Conservation (phyloP, 2,888 invertebrate genomes). For the Rugalucina vietnamica region DNA sequence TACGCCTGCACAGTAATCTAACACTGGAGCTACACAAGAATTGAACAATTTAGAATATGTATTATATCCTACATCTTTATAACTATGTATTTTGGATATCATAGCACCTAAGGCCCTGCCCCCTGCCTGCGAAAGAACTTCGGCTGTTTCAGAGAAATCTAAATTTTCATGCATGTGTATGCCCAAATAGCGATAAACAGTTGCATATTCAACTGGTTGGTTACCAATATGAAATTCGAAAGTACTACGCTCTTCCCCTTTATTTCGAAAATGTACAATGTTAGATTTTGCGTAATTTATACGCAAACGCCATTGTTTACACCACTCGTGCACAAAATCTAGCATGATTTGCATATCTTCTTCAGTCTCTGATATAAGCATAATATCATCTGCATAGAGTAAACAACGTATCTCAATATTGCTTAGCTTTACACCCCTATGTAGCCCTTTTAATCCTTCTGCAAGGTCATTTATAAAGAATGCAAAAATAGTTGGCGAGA, state of each 20-base stretch:
- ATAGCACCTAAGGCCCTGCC: slow-evolving; percentile 8
- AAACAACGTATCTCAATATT: not conserved
- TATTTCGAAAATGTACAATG: not conserved
- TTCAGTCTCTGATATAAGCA: not conserved
- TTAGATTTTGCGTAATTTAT: not conserved
- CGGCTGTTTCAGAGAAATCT: not conserved
- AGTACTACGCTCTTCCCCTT: not conserved
- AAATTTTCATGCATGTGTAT: not conserved
- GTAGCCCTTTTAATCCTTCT: too few species aligned
- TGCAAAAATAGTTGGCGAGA: not conserved
- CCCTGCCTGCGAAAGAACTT: not conserved
- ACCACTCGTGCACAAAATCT: not conserved
- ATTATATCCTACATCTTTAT: slow-evolving; percentile 5
- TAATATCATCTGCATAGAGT: not conserved
- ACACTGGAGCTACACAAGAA: not conserved
- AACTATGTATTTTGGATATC: not conserved
- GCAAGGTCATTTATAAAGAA: not conserved
- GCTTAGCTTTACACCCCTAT: too few species aligned
- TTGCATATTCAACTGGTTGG: not conserved
- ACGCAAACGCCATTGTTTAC: not conserved
- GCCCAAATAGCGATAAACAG: not conserved
- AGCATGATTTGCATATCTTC: not conserved
- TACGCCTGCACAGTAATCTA: not conserved
- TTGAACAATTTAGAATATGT: not conserved
- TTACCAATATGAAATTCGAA: not conserved